These are phyloP conservation scores for Cataglyphis albicans DNA, from an alignment of 2,888 invertebrate species.

Conservation along the genomic window DNA sequence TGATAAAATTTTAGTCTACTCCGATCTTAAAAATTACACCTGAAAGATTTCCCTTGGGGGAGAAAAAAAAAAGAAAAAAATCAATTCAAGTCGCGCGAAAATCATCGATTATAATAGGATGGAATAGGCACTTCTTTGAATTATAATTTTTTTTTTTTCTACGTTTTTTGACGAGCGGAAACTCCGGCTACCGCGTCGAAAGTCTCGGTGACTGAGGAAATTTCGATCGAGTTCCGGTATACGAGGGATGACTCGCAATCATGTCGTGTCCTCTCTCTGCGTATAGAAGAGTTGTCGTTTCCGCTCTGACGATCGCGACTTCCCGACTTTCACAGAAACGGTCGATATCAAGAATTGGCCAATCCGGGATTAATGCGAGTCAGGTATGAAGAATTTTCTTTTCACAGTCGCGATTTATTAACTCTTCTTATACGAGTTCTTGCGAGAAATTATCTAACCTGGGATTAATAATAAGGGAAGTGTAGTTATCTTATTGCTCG, in stretches of 20 bases:
- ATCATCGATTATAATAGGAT: too few relatives aligned
- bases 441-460: conserved; percentile 19
- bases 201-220: conserved; percentile 26
- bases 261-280: conserved; percentile 24
- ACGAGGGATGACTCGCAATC: conserved; percentile 39
- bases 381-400: conserved; percentile 19
- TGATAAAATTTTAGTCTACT: not conserved
- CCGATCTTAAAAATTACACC: not conserved
- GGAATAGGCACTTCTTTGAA: not conserved
- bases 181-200: conserved; percentile 11
- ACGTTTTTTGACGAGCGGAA: conserved; percentile 24
- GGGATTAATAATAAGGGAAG: conserved; percentile 9
- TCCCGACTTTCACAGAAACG: conserved; percentile 54
- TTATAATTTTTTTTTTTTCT: not conserved
- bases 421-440: not conserved
- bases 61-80: not conserved
- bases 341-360: conserved; percentile 1
- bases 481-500: not conserved
- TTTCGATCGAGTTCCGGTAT: conserved; percentile 33
- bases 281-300: conserved; percentile 43
- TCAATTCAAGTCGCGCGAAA: not conserved
- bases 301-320: conserved; percentile 54
- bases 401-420: conserved; percentile 30
- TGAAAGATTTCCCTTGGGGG: not conserved
- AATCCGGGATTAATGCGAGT: conserved; percentile 33